Evolutionary conservation across 2,888 invertebrate species (phyloP).

Genomic region (Nasonia oneida): DNA sequence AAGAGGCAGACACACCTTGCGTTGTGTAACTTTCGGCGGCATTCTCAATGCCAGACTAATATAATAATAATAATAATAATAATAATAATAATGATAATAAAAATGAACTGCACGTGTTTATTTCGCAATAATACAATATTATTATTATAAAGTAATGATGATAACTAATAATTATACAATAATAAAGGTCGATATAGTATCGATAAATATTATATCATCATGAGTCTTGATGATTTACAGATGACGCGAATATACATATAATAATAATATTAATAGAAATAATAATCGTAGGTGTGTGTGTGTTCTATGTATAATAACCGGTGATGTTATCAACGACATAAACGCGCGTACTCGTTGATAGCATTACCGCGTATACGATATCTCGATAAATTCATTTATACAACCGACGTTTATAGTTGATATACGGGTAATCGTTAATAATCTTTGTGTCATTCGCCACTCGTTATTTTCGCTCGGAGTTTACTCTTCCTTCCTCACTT

Average conservation of each 20-base stretch:
- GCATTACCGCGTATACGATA: slow-evolving; percentile 52
- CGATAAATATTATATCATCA: slow-evolving; percentile 44
- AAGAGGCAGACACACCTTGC: slow-evolving; percentile 35
- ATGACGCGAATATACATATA: slow-evolving; percentile 43
- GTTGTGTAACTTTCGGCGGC: slow-evolving; percentile 65
- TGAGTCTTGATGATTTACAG: slow-evolving; percentile 36
- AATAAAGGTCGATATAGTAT: slow-evolving; percentile 42
- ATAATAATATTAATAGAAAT: slow-evolving; percentile 41
- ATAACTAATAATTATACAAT: slow-evolving; percentile 61
- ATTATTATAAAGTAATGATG: slow-evolving; percentile 60
- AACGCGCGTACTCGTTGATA: slow-evolving; percentile 49
- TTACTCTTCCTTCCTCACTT: neutral
- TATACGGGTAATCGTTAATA: slow-evolving; percentile 60
- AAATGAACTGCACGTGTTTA: slow-evolving; percentile 57
- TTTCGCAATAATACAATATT: slow-evolving; percentile 62
- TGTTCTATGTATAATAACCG: slow-evolving; percentile 12
- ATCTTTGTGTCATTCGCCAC: slow-evolving; percentile 54
- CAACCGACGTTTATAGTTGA: slow-evolving; percentile 67
- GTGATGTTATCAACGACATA: slow-evolving; percentile 53
- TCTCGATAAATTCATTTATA: slow-evolving; percentile 72
- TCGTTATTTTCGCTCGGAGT: slow-evolving; percentile 21
- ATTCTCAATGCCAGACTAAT: slow-evolving; percentile 66
- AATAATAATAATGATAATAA: slow-evolving; percentile 60
- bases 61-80: slow-evolving; percentile 29
- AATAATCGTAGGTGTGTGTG: slow-evolving; percentile 37